A percentile compares a stretch with the other conserved stretches of the same genome.
phyloP scores from a whole-genome alignment of 2,797 vertebrate genomes.

The Triplophysa bombifrons region DNA sequence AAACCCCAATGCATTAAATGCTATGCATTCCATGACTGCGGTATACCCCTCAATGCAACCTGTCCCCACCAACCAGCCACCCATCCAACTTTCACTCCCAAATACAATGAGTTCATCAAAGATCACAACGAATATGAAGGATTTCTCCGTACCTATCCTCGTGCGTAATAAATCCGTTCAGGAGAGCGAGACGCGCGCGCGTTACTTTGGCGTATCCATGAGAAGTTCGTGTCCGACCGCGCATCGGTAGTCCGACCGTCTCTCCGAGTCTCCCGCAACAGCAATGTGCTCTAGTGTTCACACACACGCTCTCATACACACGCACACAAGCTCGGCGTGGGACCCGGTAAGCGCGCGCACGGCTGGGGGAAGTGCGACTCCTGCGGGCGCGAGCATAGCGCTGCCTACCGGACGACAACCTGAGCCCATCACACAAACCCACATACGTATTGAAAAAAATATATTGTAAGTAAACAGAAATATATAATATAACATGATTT shows the following conservation, averaged over 20 bases:
- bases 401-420: conserved; percentile 46
- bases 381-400: conserved; percentile 50
- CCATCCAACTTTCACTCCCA: conserved; percentile 35
- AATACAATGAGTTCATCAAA: conserved; percentile 13
- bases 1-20: not conserved
- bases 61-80: conserved; percentile 4
- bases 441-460: no score
- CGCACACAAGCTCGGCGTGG: conserved; percentile 21
- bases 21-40: conserved; percentile 29
- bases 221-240: conserved; percentile 44
- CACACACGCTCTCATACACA: conserved; percentile 20
- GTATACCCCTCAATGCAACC: conserved; percentile 13
- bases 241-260: conserved; percentile 44
- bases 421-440: not conserved
- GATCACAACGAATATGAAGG: not conserved
- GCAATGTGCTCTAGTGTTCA: conserved; percentile 46
- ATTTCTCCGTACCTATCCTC: conserved; percentile 24
- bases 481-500: no score
- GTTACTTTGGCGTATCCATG: conserved; percentile 48
- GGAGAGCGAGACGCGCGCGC: conserved; percentile 5
- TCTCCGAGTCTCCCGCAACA: conserved; percentile 43
- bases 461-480: not conserved
- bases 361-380: conserved; percentile 15
- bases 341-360: conserved; percentile 43
- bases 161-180: conserved; percentile 33